A percentile compares a stretch with the other conserved stretches of the same genome.
Evolutionary conservation across 1,140 invertebrate species (phyloP).

Genomic region (Geopemphigus sp.): DNA sequence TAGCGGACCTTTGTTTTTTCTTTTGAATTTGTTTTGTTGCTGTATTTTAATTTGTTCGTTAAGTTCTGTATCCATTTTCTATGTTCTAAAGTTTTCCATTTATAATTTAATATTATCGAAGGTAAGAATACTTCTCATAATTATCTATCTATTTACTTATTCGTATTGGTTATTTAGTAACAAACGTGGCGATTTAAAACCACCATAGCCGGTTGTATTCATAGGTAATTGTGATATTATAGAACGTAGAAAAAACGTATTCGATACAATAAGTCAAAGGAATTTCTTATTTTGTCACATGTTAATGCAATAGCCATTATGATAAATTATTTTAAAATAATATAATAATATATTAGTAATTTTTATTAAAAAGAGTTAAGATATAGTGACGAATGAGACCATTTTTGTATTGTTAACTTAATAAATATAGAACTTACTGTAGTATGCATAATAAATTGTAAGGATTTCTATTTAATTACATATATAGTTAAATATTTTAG

Average conservation of each 20-base stretch:
- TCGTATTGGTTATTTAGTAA: not conserved
- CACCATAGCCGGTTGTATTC: not conserved
- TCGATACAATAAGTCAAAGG: too few relatives aligned
- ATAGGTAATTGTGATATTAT: too few relatives aligned
- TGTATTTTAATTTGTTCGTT: not conserved
- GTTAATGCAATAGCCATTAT: not conserved
- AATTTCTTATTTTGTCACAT: not conserved
- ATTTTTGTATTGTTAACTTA: not conserved
- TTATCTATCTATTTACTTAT: not conserved
- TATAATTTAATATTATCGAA: not conserved
- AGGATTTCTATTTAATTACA: not conserved
- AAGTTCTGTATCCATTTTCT: not conserved
- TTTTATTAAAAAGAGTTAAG: not conserved
- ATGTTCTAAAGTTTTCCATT: not conserved
- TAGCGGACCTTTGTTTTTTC: too few relatives aligned
- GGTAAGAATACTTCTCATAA: conserved; percentile 4
- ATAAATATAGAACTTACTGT: not conserved
- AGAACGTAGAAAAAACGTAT: not conserved
- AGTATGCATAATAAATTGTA: not conserved
- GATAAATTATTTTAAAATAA: not conserved
- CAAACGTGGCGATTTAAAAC: conserved; percentile 17
- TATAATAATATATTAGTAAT: not conserved
- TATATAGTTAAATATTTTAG: not conserved
- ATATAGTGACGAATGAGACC: not conserved
- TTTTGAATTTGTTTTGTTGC: not conserved